Evolutionary conservation across 2,888 invertebrate genomes (phyloP), one percentile per base, ranked within the genome.

Genomic region (Proisotoma minuta): DNA sequence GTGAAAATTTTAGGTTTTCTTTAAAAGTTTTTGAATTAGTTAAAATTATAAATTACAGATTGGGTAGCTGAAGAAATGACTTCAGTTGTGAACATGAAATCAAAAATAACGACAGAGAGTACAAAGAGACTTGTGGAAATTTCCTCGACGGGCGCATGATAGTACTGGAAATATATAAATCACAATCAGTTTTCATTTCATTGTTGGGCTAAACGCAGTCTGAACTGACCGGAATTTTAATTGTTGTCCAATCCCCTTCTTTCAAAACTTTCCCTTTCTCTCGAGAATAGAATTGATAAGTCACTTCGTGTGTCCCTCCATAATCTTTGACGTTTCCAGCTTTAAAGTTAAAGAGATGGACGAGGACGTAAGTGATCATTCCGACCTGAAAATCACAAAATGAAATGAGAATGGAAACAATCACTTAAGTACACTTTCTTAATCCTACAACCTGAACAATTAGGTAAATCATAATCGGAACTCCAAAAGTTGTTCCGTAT

Each of bases 41-140:
- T 23, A 23, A 24, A 23, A 4, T 47, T 26, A 34, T 12, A 54
- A 47, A 27, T 1, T 62, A 65, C 68, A 51, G 68, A 57, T 27
- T 28, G 27, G 5, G 60, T 56, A 23, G 68, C 62, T 3, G 23
- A 12, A 1, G 65, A 49, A 20, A 68, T 29, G 0, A 24, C 3
- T 39, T 68, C 68, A 3, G 63, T 48, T 4, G 62, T 65, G 2
- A 34, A 23, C 1, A 68, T 2, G 20, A 60, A 68, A 15, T 68
- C 60, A 22, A 60, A 3, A 1, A 39, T 2, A 1, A 60, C 27
- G 12, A 43, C 34, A 15, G 49, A 3, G n/a, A 60, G 23, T 3
- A 60, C 48, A 18, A 67, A 34, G 1, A 29, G 10, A 22, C 57
- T 59, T 2, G 48, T 61, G 0, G 60, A 1, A 18, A 58, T 40